Base-by-base conservation (phyloP, 2,888 invertebrate genomes). In the Dugesia japonica region DNA sequence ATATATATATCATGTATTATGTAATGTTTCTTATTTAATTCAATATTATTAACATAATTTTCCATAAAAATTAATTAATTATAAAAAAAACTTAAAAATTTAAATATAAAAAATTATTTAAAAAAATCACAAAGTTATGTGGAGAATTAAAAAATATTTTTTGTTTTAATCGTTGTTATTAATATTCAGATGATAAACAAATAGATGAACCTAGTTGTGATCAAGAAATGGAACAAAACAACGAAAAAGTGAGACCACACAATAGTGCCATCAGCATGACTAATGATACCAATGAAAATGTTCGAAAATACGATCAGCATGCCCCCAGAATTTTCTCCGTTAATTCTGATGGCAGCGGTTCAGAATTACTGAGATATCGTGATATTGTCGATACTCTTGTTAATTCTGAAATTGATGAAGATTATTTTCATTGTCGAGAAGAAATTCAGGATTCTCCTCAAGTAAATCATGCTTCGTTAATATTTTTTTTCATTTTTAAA, bases 321-420 rank as follows among this genome's bases (percentile, higher is more conserved):
- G 81, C 83, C 28, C 84, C 84, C 15, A 77, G 83, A 23, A 82
- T 83, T 79, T 84, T 84, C 76, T 80, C 84, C 56, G 78, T 84
- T 17, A 82, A 83, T 75, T 78, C 80, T 26, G 83, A 84, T 79
- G 83, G 83, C 1, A 82, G 82, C 78, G 84, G 84, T 1, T 82
- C 81, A 0, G 84, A 84, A 79, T 79, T 85, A 42, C 79, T 82
- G 72, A 79, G 83, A 15, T 83, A 81, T 78, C 81, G 83, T 78
- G 83, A 84, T 78, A 80, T 85, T 0, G 81, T 82, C 1, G 82
- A 83, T 71, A 84, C 82, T 79, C 76, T 84, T 1, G 79, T 80
- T 0, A 77, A 79, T 26, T 81, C 83, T 0, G 84, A 84, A 75
- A 80, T 82, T 74, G 83, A 83, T 79, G 82, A 81, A 15, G 81